Conservation (phyloP, 2,113 vertebrate genomes). For the Crotalus helleri region DNA sequence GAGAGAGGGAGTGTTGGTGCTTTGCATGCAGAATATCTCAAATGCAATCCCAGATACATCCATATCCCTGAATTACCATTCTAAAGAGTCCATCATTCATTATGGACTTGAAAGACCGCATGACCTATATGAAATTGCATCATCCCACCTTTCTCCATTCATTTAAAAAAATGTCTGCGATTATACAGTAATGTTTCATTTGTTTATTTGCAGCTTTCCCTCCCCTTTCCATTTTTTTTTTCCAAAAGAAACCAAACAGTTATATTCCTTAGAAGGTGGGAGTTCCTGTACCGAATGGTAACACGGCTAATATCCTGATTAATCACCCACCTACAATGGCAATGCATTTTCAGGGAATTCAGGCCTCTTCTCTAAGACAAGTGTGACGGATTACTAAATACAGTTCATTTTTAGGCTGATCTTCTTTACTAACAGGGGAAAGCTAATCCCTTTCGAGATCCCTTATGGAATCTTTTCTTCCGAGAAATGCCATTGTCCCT, state of each 20-base stretch:
- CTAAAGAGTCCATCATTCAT: background rate
- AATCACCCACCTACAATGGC: slow-evolving; percentile 49
- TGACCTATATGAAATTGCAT: background rate
- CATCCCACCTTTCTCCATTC: background rate
- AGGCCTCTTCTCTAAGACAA: slow-evolving; percentile 41
- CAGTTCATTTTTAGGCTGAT: slow-evolving; percentile 66
- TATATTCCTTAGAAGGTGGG: slow-evolving; percentile 1
- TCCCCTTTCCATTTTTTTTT: slow-evolving; percentile 16
- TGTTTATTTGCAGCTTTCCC: background rate
- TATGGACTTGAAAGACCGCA: background rate
- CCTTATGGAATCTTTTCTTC: slow-evolving; percentile 65
- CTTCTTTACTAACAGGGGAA: slow-evolving; percentile 59
- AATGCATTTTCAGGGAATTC: slow-evolving; percentile 33
- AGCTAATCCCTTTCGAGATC: slow-evolving; percentile 62
- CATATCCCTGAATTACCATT: background rate
- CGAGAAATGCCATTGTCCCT: slow-evolving; percentile 59
- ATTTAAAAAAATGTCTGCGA: slow-evolving; percentile 36
- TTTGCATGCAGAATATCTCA: background rate
- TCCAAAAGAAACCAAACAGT: background rate
- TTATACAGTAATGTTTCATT: background rate
- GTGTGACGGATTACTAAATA: slow-evolving; percentile 58
- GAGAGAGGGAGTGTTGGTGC: too few species aligned
- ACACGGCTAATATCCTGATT: slow-evolving; percentile 35
- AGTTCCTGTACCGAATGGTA: slow-evolving; percentile 30
- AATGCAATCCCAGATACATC: background rate